Evolutionary conservation across 2,888 invertebrate species (phyloP), one percentile per base, ranked within the genome.

Genomic region (Cheilosia urbana): DNA sequence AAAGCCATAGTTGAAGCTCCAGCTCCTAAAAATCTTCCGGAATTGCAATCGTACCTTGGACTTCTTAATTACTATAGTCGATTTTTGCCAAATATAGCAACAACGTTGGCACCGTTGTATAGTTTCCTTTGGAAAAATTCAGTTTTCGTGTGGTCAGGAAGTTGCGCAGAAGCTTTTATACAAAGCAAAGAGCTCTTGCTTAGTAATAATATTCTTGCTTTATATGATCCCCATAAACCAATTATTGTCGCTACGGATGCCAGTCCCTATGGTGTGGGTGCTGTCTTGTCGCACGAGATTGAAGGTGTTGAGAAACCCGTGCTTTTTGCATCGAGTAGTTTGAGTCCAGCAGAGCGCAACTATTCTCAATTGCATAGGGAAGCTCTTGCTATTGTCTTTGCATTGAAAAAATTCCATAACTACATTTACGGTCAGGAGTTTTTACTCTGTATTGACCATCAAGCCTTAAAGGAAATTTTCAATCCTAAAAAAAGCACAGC

Each of bases 391-490:
- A 57, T 55, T 0, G 47, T 75, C 0, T 57, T 65, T 57, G 57
- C 65, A 2, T 6, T 65, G 11, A 4, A 75, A 62, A 89, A 89
- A 83, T 92, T 92, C 81, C 89, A 90, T 66, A 87, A 90, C 40
- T 92, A 90, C 79, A 34, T 92, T 2, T 90, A 88, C 84, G 92
- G 92, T 4, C 45, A 76, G 15, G 30, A 72, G 19, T 88, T 89
- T 75, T 17, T 27, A 1, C 21, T 88, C 2, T 65, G 79, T 57
- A 88, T 87, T 0, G 88, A 88, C 53, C 82, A 79, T 37, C 69
- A 83, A 47, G 73, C 88, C 15, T 57, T 88, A 9, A 62, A 81
- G 51, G 62, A 75, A 7, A 88, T 89, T 19, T 87, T 89, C 13
- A 45, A 83, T 49, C 83, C 84, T 3, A 63, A 78, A 15, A 87